phyloP scores from a whole-genome alignment of 92 coral and sea anemone species.

The Zoanthus sociatus region DNA sequence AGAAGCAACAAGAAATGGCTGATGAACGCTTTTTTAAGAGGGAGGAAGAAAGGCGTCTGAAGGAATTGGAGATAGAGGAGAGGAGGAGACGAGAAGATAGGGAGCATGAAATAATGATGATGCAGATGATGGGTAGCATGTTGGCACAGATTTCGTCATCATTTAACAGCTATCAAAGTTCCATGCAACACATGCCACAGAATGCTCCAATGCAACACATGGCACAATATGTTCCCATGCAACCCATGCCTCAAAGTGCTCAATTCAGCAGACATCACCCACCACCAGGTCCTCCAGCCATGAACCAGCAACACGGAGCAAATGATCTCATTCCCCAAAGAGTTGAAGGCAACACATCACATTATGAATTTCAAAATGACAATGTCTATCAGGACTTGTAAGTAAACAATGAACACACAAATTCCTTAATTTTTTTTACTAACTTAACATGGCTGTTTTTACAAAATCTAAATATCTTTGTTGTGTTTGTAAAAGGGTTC shows the following conservation, averaged over 20 bases:
- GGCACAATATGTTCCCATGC: constrained; percentile 6
- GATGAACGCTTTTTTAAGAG: constrained; percentile 32
- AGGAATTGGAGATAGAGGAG: constrained; percentile 12
- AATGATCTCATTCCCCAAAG: constrained; percentile 22
- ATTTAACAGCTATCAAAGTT: constrained; percentile 18
- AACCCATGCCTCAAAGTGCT: constrained; percentile 29
- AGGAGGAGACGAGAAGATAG: constrained; percentile 31
- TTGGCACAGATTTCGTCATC: constrained; percentile 28
- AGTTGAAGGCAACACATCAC: constrained; percentile 21
- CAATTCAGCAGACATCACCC: constrained; percentile 21
- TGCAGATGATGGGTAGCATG: constrained; percentile 32
- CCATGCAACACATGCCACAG: constrained; percentile 22
- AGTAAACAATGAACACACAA: neutral
- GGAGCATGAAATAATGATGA: constrained; percentile 32
- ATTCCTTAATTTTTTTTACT: constrained; percentile 13
- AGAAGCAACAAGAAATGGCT: constrained; percentile 29
- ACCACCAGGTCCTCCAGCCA: constrained; percentile 23
- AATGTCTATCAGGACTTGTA: constrained; percentile 31
- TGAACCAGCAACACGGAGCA: constrained; percentile 28
- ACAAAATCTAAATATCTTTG: too few relatives aligned
- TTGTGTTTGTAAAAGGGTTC: too few relatives aligned
- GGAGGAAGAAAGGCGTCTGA: constrained; percentile 19
- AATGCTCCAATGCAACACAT: constrained; percentile 11
- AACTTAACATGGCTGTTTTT: neutral
- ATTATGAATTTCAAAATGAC: constrained; percentile 26